A percentile compares a stretch with the other conserved stretches of the same genome.
phyloP scores from a whole-genome alignment of 2,888 invertebrate species.

The Hyalella azteca region DNA sequence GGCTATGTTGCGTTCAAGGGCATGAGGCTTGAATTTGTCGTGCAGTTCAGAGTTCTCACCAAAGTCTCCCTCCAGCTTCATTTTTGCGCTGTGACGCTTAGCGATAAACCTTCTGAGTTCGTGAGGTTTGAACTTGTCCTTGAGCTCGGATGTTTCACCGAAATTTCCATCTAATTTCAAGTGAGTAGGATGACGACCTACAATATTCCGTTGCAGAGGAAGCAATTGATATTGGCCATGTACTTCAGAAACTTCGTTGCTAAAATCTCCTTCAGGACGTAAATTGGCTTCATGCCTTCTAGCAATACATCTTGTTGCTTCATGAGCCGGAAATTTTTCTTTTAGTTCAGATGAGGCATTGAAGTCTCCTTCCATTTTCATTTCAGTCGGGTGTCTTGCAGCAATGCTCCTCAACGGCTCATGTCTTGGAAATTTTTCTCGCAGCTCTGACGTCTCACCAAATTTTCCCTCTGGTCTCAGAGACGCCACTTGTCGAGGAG shows the following conservation, averaged over 20 bases:
- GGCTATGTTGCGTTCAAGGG: conserved; percentile 47
- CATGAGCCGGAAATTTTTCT: conserved; percentile 46
- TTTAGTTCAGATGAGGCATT: conserved; percentile 48
- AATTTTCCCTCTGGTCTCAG: conserved; percentile 40
- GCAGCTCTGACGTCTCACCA: conserved; percentile 40
- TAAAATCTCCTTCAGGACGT: conserved; percentile 49
- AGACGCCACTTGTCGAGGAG: conserved; percentile 29
- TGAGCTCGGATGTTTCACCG: conserved; percentile 47
- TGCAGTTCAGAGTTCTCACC: conserved; percentile 51
- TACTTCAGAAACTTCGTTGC: conserved; percentile 48
- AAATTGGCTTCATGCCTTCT: conserved; percentile 44
- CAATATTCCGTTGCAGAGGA: conserved; percentile 44
- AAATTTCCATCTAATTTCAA: conserved; percentile 51
- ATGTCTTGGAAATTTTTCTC: conserved; percentile 36
- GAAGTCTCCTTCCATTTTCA: conserved; percentile 47
- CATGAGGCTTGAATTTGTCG: conserved; percentile 43
- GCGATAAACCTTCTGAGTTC: conserved; percentile 49
- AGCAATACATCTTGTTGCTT: conserved; percentile 43
- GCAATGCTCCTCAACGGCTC: conserved; percentile 45
- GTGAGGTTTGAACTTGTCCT: conserved; percentile 41
- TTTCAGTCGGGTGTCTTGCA: neutral
- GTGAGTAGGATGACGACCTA: conserved; percentile 39
- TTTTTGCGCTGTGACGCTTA: conserved; percentile 44
- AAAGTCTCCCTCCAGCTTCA: conserved; percentile 53
- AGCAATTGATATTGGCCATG: conserved; percentile 9